These are phyloP conservation scores for Margaritifera margaritifera DNA, from an alignment of 2,888 invertebrate species.

Conservation along the genomic window DNA sequence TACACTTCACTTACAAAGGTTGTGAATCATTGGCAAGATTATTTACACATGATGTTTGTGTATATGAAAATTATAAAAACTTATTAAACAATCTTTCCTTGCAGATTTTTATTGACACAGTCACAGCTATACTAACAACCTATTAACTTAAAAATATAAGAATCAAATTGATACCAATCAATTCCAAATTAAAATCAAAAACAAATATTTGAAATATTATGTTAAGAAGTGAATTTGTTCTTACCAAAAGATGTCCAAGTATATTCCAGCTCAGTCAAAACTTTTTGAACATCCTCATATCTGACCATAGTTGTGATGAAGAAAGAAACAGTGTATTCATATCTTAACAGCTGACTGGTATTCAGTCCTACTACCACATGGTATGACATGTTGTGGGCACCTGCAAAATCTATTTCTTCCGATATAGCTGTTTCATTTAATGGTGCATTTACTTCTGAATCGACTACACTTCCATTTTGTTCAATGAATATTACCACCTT, in stretches of 20 bases:
- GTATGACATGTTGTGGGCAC: conserved; percentile 24
- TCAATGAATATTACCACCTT: conserved; percentile 38
- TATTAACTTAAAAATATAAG: too few species aligned
- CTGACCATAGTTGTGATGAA: conserved; percentile 18
- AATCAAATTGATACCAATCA: too few species aligned
- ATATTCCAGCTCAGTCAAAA: conserved; percentile 14
- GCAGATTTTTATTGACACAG: too few species aligned
- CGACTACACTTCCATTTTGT: conserved; percentile 20
- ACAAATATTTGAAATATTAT: too few species aligned
- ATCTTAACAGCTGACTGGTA: conserved; percentile 13
- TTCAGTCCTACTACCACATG: conserved; percentile 9
- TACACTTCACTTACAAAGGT: too few species aligned
- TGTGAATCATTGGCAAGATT: too few species aligned
- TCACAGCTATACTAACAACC: too few species aligned
- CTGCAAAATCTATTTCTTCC: conserved; percentile 20
- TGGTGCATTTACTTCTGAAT: conserved; percentile 22
- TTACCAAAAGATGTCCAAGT: conserved; percentile 25
- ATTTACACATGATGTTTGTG: too few species aligned
- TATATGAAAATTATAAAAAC: too few species aligned
- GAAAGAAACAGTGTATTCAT: conserved; percentile 32
- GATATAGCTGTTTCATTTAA: conserved; percentile 20
- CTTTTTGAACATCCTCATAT: conserved; percentile 25
- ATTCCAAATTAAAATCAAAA: too few species aligned
- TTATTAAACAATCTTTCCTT: too few species aligned
- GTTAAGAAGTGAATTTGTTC: not conserved